These are phyloP conservation scores for Pseudomyrmex gracilis DNA, from an alignment of 1,140 invertebrate genomes.

Conservation along the genomic window DNA sequence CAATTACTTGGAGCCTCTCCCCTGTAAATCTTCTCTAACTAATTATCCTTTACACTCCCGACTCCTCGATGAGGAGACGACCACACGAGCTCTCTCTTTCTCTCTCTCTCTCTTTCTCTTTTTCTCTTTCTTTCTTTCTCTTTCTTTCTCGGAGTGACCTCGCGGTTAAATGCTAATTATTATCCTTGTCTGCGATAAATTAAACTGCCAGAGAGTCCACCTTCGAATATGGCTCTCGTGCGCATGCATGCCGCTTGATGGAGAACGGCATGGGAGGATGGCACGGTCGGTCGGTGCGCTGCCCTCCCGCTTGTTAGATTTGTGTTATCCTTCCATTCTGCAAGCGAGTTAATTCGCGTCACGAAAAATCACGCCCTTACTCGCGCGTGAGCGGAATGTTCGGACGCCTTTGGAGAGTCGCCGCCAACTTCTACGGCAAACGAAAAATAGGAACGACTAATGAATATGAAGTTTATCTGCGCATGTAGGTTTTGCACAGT, in stretches of 20 bases:
- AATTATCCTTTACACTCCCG: constrained; percentile 79
- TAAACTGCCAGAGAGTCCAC: constrained; percentile 73
- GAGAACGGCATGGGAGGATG: constrained; percentile 45
- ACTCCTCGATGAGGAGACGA: constrained; percentile 66
- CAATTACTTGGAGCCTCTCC: constrained; percentile 77
- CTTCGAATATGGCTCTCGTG: constrained; percentile 59
- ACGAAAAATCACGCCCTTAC: constrained; percentile 43
- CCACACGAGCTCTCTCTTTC: constrained; percentile 69
- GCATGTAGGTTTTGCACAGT: not conserved
- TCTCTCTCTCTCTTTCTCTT: not conserved
- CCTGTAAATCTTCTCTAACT: constrained; percentile 79
- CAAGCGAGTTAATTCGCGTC: constrained; percentile 43
- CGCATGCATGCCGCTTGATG: constrained; percentile 46
- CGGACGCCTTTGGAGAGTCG: constrained; percentile 19
- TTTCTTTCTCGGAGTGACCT: constrained; percentile 62
- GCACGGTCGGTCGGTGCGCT: constrained; percentile 13
- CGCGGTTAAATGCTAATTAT: constrained; percentile 81
- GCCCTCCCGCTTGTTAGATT: constrained; percentile 54
- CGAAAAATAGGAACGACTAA: constrained; percentile 30
- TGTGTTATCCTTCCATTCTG: constrained; percentile 47
- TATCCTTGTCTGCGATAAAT: constrained; percentile 78
- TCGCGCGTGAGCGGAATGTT: constrained; percentile 32
- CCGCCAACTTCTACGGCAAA: not conserved
- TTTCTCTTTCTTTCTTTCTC: not conserved
- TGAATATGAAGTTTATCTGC: not conserved